phyloP scores from a whole-genome alignment of 1,140 invertebrate species.

The Diorhabda elongata region DNA sequence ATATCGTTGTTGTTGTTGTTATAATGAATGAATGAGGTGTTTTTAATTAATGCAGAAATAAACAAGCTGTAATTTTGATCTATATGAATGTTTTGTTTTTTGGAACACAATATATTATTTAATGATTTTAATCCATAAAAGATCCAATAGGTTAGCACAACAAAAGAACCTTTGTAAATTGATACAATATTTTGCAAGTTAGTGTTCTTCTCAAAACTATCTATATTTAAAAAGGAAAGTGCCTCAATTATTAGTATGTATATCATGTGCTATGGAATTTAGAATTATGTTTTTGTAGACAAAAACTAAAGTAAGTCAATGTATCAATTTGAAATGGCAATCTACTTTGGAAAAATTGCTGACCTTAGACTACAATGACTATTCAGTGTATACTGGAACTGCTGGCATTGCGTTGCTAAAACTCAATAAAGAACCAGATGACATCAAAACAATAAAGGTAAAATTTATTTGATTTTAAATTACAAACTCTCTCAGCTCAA shows the following conservation, averaged over 20 bases:
- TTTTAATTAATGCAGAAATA: too few relatives aligned
- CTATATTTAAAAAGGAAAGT: too few relatives aligned
- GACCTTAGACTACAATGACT: constrained; percentile 44
- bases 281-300: constrained; percentile 10
- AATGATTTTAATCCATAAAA: too few relatives aligned
- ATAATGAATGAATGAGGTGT: not conserved
- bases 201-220: too few relatives aligned
- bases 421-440: constrained; percentile 33
- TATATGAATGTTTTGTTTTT: too few relatives aligned
- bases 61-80: too few relatives aligned
- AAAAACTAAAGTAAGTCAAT: constrained; percentile 28
- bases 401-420: constrained; percentile 49
- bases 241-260: too few relatives aligned
- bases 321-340: constrained; percentile 39
- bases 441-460: constrained; percentile 37
- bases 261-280: too few relatives aligned
- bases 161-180: too few relatives aligned
- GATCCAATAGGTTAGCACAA: too few relatives aligned
- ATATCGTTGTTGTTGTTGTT: not conserved
- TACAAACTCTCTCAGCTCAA: not conserved
- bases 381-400: constrained; percentile 54
- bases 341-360: constrained; percentile 32
- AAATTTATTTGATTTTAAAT: not conserved
- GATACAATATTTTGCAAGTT: too few relatives aligned
- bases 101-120: too few relatives aligned